These are phyloP conservation scores for Gallinago undulata DNA, from an alignment of 2,113 vertebrate species.

Conservation along the genomic window DNA sequence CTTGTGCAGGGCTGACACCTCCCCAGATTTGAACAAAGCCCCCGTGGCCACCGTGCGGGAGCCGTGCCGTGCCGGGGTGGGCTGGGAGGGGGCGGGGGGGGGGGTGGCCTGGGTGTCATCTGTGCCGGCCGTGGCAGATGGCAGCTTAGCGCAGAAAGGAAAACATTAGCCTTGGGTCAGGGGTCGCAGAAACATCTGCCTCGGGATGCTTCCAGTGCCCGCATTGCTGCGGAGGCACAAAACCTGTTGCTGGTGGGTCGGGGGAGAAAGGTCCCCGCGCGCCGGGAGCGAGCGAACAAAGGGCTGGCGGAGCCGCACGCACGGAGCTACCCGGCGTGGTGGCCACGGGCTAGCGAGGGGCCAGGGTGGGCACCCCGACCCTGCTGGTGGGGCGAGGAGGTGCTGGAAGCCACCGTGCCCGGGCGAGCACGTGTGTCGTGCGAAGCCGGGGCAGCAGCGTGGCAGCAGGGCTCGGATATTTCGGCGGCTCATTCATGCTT, in stretches of 20 bases:
- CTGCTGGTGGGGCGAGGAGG: background rate
- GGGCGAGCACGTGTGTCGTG: rapidly evolving
- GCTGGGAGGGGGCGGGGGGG: background rate
- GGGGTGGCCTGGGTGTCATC: conserved; percentile 15
- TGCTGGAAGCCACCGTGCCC: rapidly evolving
- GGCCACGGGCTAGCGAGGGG: rapidly evolving
- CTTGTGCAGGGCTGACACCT: background rate
- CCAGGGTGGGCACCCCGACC: background rate
- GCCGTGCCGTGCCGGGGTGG: background rate
- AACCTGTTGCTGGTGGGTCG: conserved; percentile 77
- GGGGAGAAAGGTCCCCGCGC: background rate
- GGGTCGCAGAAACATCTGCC: conserved; percentile 93
- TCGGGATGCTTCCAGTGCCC: conserved; percentile 71
- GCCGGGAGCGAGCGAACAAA: background rate
- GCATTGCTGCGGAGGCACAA: conserved; percentile 75
- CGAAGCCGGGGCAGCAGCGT: background rate
- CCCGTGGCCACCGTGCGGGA: background rate
- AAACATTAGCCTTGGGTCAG: conserved; percentile 86
- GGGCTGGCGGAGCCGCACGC: background rate
- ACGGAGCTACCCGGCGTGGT: background rate
- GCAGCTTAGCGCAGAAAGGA: conserved; percentile 81
- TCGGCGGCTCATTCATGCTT: background rate
- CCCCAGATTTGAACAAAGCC: background rate
- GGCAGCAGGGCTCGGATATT: background rate
- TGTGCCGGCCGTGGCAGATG: conserved; percentile 85